Base-by-base conservation (phyloP, 2,113 vertebrate species). In the Pomatostomus ruficeps region DNA sequence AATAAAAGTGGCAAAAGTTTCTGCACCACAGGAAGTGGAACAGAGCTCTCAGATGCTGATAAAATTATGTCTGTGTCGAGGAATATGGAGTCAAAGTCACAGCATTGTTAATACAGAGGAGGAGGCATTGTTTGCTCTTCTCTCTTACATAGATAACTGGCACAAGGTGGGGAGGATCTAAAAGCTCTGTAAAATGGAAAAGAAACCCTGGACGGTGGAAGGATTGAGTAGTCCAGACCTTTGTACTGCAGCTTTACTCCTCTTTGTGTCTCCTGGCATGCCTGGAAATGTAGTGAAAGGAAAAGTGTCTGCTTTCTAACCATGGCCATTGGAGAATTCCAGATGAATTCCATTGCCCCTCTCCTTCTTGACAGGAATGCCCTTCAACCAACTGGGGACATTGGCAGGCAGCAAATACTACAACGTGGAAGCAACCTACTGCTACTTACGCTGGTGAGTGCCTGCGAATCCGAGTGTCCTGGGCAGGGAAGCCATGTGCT, bases 381-480 rank as follows among this genome's bases (percentile, higher is more conserved):
- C 99, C 57, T 99, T 99, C 94, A 99, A 99, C 96, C 99, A 99
- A 81, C 97, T 99, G 84, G 99, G 99, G 55, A 99, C 99, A 0
- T 89, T 99, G 92, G 99, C 99, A 21, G 99, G 99, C 72, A 99
- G 99, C 97, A 99, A 99, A 62, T 99, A 99, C 97, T 99, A 99
- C 96, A 99, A 99, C 0, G 99, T 99, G 72, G 99, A 99, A 94
- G 99, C 99, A 2, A 99, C 99, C 18, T 99, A 99, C 81, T 99
- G 99, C 97, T 99, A 99, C 97, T 92, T 99, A 82, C 99, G 99
- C 95, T 99, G 99, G 99, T 99, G 89, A 99, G 99, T 91, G n/a
- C 24, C 36, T 22, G 61, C 4, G 82, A 14, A 17, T 29, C 15
- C 26, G 10, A 22, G 6, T 22, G 26, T n/a, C 11, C 29, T 11